phyloP scores from a whole-genome alignment of 2,797 vertebrate species.

The Sebastes taczanowskii region DNA sequence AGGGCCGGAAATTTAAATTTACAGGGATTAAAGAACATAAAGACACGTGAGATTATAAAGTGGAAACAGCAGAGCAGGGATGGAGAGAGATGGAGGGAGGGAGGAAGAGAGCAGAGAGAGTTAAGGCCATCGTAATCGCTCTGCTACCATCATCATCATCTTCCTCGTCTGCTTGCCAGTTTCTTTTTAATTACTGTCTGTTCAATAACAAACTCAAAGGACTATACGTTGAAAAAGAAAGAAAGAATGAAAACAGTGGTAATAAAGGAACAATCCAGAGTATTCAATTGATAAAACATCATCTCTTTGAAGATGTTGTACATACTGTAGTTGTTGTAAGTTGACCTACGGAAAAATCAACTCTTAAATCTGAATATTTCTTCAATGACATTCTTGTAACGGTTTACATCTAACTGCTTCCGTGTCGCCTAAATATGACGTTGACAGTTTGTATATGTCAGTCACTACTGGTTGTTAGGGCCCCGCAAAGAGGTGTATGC shows the following conservation, averaged over 20 bases:
- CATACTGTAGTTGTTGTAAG: not conserved
- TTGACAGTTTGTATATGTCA: not conserved
- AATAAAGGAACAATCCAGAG: not conserved
- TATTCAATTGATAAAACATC: not conserved
- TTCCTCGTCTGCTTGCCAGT: not conserved
- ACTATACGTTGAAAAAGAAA: not conserved
- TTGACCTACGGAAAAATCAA: not conserved
- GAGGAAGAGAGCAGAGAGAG: not conserved
- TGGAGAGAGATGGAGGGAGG: not conserved
- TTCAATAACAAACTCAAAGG: not conserved
- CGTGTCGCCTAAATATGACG: not conserved
- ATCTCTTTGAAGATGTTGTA: not conserved
- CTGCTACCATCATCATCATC: not conserved
- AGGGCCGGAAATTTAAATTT: slow-evolving; percentile 29
- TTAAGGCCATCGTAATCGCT: slow-evolving; percentile 14
- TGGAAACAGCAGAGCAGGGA: slow-evolving; percentile 22
- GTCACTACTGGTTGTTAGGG: not conserved
- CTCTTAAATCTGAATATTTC: not conserved
- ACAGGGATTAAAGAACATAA: slow-evolving; percentile 40
- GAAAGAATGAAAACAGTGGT: not conserved
- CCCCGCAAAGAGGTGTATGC: not conserved
- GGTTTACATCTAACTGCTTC: not conserved
- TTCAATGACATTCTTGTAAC: not conserved
- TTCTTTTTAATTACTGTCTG: not conserved
- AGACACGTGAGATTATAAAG: slow-evolving; percentile 39